Conservation (phyloP, 2,113 vertebrate species). For the Myrmecobius fasciatus region DNA sequence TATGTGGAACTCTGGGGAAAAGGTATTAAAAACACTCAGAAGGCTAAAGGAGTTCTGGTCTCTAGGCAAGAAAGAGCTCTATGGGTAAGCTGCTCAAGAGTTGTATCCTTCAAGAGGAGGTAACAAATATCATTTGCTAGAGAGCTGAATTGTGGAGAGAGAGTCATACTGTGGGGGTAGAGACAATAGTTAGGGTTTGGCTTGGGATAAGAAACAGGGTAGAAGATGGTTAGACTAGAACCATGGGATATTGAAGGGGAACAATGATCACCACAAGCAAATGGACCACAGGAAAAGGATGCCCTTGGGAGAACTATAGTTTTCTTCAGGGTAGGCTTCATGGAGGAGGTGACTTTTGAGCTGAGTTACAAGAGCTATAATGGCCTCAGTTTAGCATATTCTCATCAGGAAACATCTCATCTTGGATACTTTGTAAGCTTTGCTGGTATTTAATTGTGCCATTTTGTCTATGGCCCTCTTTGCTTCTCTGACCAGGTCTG, state of each 20-base stretch:
- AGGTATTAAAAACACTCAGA: not conserved
- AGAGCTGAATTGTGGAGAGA: not conserved
- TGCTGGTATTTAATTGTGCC: not conserved
- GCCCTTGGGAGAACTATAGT: not conserved
- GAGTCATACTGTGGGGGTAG: not conserved
- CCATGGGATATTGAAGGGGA: not conserved
- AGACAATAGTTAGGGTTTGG: not conserved
- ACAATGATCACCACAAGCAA: not conserved
- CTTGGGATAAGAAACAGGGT: not conserved
- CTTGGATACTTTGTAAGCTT: not conserved
- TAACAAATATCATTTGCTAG: not conserved
- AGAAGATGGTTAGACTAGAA: not conserved
- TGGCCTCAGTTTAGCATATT: not conserved
- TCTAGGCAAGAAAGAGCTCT: not conserved
- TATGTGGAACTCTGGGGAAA: not conserved
- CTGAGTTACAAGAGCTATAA: not conserved
- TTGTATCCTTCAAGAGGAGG: not conserved
- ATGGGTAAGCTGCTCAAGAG: not conserved
- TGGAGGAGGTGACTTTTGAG: not conserved
- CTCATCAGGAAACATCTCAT: not conserved
- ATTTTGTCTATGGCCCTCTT: not conserved
- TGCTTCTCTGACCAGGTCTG: not conserved
- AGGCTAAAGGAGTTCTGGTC: not conserved
- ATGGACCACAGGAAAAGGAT: not conserved
- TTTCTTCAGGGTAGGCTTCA: not conserved